Evolutionary conservation across 2,797 vertebrate genomes (phyloP).

Genomic region (Uromys caudimaculatus): DNA sequence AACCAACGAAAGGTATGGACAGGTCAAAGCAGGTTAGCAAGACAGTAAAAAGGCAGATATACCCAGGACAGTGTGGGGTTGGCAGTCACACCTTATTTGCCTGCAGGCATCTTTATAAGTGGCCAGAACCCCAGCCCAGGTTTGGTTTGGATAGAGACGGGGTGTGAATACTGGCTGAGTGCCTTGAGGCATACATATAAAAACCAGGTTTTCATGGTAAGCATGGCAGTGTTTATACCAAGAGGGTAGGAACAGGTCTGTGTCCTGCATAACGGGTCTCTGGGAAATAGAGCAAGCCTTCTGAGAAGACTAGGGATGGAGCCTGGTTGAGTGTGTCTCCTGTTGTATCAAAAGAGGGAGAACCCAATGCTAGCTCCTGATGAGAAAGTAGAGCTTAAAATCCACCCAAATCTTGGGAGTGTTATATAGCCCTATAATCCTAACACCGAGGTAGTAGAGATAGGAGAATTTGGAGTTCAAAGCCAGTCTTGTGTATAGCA

Average conservation of each 20-base stretch:
- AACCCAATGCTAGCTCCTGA: neutral
- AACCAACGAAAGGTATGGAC: neutral
- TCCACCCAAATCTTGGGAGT: neutral
- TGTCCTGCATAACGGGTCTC: neutral
- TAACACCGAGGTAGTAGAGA: neutral
- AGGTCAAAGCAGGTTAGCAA: too few relatives aligned
- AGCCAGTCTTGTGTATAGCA: neutral
- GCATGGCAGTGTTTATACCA: neutral
- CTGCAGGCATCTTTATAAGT: too few relatives aligned
- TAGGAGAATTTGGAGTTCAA: neutral
- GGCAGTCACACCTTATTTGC: neutral
- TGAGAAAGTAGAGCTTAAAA: neutral
- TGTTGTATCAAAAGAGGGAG: neutral
- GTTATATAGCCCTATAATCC: neutral
- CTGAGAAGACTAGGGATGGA: neutral
- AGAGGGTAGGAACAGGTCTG: neutral
- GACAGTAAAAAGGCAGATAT: accelerated
- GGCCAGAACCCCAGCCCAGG: neutral
- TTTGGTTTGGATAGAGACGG: neutral
- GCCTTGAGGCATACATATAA: neutral
- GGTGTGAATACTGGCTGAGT: too few relatives aligned
- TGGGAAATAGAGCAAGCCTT: neutral
- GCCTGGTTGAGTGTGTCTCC: neutral
- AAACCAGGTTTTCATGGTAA: too few relatives aligned
- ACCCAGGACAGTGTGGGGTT: neutral